These are phyloP conservation scores for Chelidonichthys spinosus DNA, from an alignment of 2,797 vertebrate species.

Conservation along the genomic window DNA sequence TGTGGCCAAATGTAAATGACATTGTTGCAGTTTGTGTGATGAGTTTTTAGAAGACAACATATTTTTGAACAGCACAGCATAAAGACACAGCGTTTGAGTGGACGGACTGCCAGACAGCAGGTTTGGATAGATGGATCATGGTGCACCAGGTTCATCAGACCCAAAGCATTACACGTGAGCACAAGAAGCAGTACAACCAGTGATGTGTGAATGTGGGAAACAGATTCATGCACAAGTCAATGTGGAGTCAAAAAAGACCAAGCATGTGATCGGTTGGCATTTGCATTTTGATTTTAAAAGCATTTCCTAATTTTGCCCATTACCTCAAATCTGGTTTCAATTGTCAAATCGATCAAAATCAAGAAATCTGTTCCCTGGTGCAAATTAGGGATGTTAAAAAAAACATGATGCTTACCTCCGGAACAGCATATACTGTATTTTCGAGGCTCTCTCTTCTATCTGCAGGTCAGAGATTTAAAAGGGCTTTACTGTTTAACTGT, in stretches of 20 bases:
- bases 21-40: not conserved
- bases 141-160: not conserved
- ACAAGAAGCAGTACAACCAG: not conserved
- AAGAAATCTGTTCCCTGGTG: not conserved
- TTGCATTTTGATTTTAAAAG: not conserved
- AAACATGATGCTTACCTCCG: not conserved
- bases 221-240: not conserved
- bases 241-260: not conserved
- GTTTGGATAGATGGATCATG: not conserved
- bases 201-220: not conserved
- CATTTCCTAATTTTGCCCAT: not conserved
- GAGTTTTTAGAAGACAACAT: no score
- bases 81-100: not conserved
- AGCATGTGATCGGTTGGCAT: not conserved
- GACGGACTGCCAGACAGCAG: not conserved
- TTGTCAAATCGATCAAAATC: not conserved
- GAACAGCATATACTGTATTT: not conserved
- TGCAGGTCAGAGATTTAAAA: not conserved
- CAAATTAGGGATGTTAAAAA: not conserved
- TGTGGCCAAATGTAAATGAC: not conserved
- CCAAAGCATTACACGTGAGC: not conserved
- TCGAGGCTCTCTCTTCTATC: rapidly evolving
- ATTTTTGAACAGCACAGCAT: not conserved
- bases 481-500: not conserved
- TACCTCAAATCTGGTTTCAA: not conserved